phyloP scores from a whole-genome alignment of 2,113 vertebrate species.

The Mungos mungo region DNA sequence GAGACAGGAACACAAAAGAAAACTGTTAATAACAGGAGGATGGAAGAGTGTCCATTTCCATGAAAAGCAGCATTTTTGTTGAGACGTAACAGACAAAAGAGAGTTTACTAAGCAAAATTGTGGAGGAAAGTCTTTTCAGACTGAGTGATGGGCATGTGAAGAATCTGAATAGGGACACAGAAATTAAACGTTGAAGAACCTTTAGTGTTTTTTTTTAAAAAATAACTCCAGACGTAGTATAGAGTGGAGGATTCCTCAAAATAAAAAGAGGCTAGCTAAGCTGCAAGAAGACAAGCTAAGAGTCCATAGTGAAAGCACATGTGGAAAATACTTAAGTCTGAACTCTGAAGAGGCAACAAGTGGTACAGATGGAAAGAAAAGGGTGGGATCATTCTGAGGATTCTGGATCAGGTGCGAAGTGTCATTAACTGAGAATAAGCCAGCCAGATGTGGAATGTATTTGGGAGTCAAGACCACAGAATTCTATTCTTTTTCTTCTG shows the following conservation, averaged over 20 bases:
- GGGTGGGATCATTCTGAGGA: background rate
- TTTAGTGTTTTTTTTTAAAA: background rate
- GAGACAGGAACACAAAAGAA: background rate
- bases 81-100: background rate
- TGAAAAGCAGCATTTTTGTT: background rate
- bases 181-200: background rate
- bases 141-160: background rate
- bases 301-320: background rate
- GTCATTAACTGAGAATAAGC: background rate
- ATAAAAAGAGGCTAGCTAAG: background rate
- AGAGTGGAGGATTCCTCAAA: background rate
- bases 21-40: background rate
- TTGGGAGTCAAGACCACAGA: background rate
- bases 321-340: background rate
- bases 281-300: background rate
- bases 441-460: fast-evolving
- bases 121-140: background rate
- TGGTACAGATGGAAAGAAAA: background rate
- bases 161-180: background rate
- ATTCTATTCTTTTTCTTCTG: background rate
- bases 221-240: background rate
- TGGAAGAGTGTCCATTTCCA: background rate
- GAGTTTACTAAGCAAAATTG: background rate
- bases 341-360: background rate
- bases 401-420: background rate